phyloP scores from a whole-genome alignment of 2,888 invertebrate genomes.

The Euspilapteryx auroguttella region DNA sequence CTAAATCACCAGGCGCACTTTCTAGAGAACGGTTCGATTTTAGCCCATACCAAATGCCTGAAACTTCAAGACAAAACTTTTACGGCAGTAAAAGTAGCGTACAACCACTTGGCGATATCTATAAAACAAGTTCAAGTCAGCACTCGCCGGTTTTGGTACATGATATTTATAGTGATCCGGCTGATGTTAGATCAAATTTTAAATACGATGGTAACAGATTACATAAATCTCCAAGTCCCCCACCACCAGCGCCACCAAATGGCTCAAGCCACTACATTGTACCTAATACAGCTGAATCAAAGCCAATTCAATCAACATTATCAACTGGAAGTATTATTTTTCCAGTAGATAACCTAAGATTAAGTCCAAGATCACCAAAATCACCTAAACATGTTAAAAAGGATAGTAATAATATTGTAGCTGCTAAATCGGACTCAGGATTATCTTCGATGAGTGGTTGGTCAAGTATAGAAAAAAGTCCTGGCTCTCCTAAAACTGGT shows the following conservation, averaged over 20 bases:
- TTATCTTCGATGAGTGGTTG: conserved; percentile 86
- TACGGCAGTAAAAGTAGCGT: conserved; percentile 33
- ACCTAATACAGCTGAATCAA: no score
- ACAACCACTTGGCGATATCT: conserved; percentile 50
- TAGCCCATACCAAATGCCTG: conserved; percentile 50
- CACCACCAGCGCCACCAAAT: conserved; percentile 80
- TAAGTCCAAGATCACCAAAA: conserved; percentile 72
- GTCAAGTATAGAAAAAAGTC: conserved; percentile 84
- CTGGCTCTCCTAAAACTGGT: conserved; percentile 73
- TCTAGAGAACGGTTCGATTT: conserved; percentile 63
- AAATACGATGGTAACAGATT: conserved; percentile 49
- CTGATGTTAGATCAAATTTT: conserved; percentile 40
- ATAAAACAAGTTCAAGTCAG: conserved; percentile 53
- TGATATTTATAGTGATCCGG: conserved; percentile 63
- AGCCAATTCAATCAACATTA: conserved; percentile 30
- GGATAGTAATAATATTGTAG: conserved; percentile 63
- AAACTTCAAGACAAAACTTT: conserved; percentile 32
- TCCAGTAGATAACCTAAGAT: conserved; percentile 50
- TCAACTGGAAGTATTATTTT: conserved; percentile 25
- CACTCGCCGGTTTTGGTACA: conserved; percentile 67
- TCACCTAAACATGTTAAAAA: conserved; percentile 71
- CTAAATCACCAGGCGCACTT: conserved; percentile 51
- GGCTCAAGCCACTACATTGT: conserved; percentile 44
- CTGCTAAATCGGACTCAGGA: conserved; percentile 84
- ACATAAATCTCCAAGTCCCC: conserved; percentile 69